Evolutionary conservation across 2,888 invertebrate genomes (phyloP), one percentile per base, ranked within the genome.

Genomic region (Xanthorhoe designata): DNA sequence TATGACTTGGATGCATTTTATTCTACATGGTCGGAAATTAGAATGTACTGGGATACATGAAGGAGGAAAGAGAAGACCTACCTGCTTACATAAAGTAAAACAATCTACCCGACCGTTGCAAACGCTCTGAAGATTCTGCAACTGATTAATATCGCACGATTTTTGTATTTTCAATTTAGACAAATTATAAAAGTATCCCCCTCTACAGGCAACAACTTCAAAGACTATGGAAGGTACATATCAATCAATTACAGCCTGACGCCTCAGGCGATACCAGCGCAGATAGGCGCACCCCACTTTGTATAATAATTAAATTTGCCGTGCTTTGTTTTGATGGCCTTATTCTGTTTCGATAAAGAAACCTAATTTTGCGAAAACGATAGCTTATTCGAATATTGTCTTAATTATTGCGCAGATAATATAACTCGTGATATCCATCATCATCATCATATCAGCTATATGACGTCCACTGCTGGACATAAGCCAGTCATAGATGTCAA

Each of bases 221-320:
- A 74, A 75, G 74, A 73, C 75, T 68, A 76, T 79, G 79, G 79
- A 79, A 84, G 61, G 85, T 86, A 90, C 84, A 82, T 88, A 92
- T 92, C 91, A 91, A 93, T 93, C 92, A 90, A 92, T 92, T 92
- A 91, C 86, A 84, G 82, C 76, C 87, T 81, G 88, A 87, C 89
- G 88, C 88, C 87, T 86, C 80, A 71, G 76, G 85, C 89, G 87
- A 86, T 90, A 82, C 85, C 82, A 78, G 75, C 81, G 82, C 72
- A 85, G 87, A 89, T 89, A 88, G 81, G 75, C 50, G 53, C 75
- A 69, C 72, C 78, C 81, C 82, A 74, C 54, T 64, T 68, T 64
- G 57, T 64, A 58, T 64, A 58, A 57, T 68, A 68, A 68, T 68
- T 64, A 64, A 68, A 64, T 67, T 63, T 56, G 38, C 64, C 57